phyloP scores from a whole-genome alignment of 2,888 invertebrate species.

The Nomada flava region DNA sequence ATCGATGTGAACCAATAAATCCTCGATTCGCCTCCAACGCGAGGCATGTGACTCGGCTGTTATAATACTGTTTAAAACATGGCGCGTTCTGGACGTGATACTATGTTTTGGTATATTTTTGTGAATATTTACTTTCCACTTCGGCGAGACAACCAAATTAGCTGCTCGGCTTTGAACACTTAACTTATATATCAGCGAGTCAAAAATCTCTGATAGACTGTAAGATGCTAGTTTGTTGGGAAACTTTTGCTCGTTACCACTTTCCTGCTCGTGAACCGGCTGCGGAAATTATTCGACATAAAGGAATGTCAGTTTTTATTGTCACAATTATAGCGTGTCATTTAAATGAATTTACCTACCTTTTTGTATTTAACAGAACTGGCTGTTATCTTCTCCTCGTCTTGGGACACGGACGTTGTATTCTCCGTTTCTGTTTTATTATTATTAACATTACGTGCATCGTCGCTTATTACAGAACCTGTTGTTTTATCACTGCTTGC shows the following conservation, averaged over 20 bases:
- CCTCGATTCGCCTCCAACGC: constrained; percentile 87
- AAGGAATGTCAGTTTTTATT: background rate
- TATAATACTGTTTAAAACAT: constrained; percentile 88
- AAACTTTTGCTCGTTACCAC: constrained; percentile 21
- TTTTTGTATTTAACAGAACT: background rate
- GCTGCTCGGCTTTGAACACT: constrained; percentile 75
- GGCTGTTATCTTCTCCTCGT: background rate
- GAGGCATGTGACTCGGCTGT: constrained; percentile 86
- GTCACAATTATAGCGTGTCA: background rate
- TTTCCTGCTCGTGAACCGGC: constrained; percentile 32
- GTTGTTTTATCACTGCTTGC: constrained; percentile 12
- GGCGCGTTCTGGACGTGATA: constrained; percentile 88
- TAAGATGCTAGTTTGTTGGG: constrained; percentile 71
- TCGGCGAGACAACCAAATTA: constrained; percentile 80
- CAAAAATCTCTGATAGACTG: constrained; percentile 83
- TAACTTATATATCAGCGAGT: constrained; percentile 82
- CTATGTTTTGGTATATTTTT: constrained; percentile 85
- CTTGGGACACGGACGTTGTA: constrained; percentile 28
- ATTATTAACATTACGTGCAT: background rate
- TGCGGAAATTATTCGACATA: constrained; percentile 14
- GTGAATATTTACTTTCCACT: constrained; percentile 84
- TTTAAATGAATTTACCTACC: constrained; percentile 17
- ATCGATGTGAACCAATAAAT: constrained; percentile 90
- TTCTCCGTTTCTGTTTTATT: constrained; percentile 44
- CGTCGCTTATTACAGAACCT: constrained; percentile 38